These are phyloP conservation scores for Argya squamiceps DNA, from an alignment of 2,797 vertebrate genomes.

Conservation along the genomic window DNA sequence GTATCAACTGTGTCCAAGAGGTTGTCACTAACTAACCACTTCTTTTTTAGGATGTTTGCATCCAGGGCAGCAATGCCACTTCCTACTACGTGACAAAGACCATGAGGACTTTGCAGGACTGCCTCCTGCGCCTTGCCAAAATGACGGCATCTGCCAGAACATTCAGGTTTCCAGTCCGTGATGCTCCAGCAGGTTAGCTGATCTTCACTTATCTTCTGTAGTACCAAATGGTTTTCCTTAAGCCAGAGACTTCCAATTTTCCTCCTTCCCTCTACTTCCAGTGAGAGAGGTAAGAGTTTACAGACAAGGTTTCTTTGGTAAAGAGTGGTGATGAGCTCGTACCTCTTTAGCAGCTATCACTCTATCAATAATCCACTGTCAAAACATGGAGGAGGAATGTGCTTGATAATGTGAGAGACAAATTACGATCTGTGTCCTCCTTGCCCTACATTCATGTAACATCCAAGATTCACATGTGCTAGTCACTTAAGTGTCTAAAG, in stretches of 20 bases:
- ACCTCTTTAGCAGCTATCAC: not conserved
- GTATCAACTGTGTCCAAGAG: not conserved
- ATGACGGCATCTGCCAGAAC: not conserved
- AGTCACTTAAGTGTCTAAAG: not conserved
- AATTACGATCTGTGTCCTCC: not conserved
- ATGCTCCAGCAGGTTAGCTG: slow-evolving; percentile 47
- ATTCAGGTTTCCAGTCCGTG: not conserved
- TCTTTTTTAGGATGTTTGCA: slow-evolving; percentile 40
- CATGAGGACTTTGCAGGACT: not conserved
- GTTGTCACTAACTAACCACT: not conserved
- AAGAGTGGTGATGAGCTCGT: not conserved
- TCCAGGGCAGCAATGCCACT: slow-evolving; percentile 28
- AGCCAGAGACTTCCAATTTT: not conserved
- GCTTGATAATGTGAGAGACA: not conserved
- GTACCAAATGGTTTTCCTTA: not conserved
- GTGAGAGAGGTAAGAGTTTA: not conserved
- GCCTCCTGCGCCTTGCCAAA: not conserved
- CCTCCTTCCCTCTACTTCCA: not conserved
- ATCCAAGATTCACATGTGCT: not conserved
- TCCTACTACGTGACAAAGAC: slow-evolving; percentile 29
- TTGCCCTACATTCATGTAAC: not conserved
- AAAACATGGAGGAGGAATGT: not conserved
- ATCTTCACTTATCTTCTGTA: not conserved
- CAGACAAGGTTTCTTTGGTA: not conserved
- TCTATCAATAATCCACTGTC: not conserved